phyloP scores from a whole-genome alignment of 2,113 vertebrate species.

The Fregata magnificens region DNA sequence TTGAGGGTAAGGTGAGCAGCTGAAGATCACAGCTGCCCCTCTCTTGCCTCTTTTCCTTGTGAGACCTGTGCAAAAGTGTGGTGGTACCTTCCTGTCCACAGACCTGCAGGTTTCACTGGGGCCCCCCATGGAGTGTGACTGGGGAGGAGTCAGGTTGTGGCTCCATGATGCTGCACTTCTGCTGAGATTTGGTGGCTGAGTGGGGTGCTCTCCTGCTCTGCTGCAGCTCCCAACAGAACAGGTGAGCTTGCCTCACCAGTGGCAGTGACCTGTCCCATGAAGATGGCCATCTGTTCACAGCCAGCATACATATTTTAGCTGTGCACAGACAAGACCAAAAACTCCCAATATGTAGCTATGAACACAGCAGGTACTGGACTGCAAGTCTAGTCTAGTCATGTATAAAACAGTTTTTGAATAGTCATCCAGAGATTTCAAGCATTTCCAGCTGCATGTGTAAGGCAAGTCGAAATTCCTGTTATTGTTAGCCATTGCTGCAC shows the following conservation, averaged over 20 bases:
- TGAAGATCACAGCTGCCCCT: not conserved
- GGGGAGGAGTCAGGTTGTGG: not conserved
- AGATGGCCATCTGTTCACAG: not conserved
- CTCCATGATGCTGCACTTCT: not conserved
- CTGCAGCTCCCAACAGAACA: not conserved
- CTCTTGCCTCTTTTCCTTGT: not conserved
- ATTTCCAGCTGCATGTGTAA: not conserved
- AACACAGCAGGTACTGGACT: not conserved
- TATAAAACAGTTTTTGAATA: not conserved
- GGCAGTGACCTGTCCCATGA: not conserved
- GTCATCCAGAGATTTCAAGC: not conserved
- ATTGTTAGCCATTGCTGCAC: not conserved
- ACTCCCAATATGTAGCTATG: not conserved
- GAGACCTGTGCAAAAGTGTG: not conserved
- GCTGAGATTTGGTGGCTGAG: not conserved
- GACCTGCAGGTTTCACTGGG: not conserved
- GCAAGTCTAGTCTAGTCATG: not conserved
- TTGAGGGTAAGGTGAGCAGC: not conserved
- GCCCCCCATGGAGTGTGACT: accelerated
- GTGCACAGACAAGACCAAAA: not conserved
- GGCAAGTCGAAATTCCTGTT: not conserved
- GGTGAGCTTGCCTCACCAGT: not conserved
- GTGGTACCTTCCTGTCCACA: not conserved
- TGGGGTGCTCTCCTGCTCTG: not conserved
- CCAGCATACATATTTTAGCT: not conserved